Conservation (phyloP, 2,797 vertebrate genomes). For the Enteromius thamalakanensis region DNA sequence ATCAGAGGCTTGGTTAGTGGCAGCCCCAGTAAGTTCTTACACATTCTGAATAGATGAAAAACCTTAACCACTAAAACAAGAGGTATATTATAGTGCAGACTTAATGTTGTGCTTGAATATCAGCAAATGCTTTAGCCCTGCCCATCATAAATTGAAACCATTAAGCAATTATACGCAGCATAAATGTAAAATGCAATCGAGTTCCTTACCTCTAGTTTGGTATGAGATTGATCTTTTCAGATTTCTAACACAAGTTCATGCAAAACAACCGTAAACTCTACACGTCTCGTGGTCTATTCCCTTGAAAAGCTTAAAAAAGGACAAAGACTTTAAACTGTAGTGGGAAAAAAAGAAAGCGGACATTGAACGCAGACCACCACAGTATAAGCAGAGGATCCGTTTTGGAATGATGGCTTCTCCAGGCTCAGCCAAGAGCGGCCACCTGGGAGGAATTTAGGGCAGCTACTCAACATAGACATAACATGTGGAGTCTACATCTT, state of each 20-base stretch:
- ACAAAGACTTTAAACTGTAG: constrained; percentile 64
- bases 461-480: constrained; percentile 60
- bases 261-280: constrained; percentile 76
- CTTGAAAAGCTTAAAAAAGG: constrained; percentile 73
- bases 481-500: constrained; percentile 68
- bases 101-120: constrained; percentile 73
- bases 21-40: constrained; percentile 55
- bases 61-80: constrained; percentile 66
- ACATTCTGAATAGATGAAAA: constrained; percentile 66
- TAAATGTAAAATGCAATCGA: constrained; percentile 58
- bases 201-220: constrained; percentile 32
- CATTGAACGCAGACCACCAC: constrained; percentile 71
- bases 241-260: constrained; percentile 66
- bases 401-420: constrained; percentile 72
- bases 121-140: constrained; percentile 65
- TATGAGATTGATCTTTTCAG: constrained; percentile 45
- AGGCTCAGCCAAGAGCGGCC: constrained; percentile 55
- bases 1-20: constrained; percentile 7
- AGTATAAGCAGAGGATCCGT: constrained; percentile 68
- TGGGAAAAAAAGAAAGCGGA: constrained; percentile 56
- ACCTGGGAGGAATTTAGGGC: constrained; percentile 67
- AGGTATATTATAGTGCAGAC: constrained; percentile 58
- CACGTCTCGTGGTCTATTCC: constrained; percentile 78
- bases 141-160: constrained; percentile 75
- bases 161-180: constrained; percentile 65